Evolutionary conservation across 2,797 vertebrate species (phyloP).

Genomic region (Pangasius krempfi): DNA sequence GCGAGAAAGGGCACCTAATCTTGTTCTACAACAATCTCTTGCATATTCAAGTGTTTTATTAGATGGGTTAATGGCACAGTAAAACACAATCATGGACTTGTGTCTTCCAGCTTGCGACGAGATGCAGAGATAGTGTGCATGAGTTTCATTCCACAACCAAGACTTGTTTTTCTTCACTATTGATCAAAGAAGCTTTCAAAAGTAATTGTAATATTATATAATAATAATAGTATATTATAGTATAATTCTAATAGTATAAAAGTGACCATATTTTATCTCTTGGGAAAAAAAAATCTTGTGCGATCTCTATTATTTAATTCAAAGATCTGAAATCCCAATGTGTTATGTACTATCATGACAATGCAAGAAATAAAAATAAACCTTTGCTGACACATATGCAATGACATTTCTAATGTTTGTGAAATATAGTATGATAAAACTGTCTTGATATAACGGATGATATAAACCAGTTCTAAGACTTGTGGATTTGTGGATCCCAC

Average conservation of each 20-base stretch:
- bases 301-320: neutral
- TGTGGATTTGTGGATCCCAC: neutral
- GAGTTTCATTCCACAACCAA: neutral
- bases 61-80: neutral
- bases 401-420: neutral
- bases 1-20: constrained; percentile 16
- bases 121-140: neutral
- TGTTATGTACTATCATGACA: neutral
- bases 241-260: neutral
- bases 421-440: constrained; percentile 4
- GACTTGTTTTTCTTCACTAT: neutral
- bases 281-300: neutral
- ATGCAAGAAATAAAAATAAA: neutral
- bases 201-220: neutral
- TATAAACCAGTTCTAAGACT: neutral
- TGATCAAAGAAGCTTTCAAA: neutral
- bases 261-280: neutral
- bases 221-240: neutral
- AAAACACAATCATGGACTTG: neutral
- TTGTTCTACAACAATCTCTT: constrained; percentile 22
- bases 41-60: neutral
- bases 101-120: neutral
- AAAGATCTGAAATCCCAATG: no score
- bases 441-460: neutral
- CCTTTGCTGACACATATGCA: neutral